phyloP scores from a whole-genome alignment of 2,113 vertebrate genomes.

The Pteropus alecto region DNA sequence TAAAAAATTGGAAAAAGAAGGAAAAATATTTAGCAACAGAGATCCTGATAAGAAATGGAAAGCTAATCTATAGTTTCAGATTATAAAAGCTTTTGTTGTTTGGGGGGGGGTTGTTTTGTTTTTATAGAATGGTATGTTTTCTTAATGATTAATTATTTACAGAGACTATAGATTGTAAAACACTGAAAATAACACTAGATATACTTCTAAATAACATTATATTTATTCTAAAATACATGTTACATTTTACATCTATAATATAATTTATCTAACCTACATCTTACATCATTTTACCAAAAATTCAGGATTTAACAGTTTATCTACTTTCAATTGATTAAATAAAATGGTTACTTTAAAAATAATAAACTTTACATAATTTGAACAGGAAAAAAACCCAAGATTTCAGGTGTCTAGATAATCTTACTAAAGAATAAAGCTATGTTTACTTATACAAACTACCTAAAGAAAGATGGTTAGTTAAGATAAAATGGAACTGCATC shows the following conservation, averaged over 20 bases:
- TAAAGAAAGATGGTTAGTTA: neutral
- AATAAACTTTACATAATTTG: conserved; percentile 1
- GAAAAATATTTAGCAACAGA: neutral
- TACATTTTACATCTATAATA: neutral
- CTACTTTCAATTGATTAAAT: neutral
- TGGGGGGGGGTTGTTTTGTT: neutral
- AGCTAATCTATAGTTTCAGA: conserved; percentile 58
- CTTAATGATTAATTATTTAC: neutral
- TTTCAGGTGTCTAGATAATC: neutral
- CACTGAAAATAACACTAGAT: conserved; percentile 28
- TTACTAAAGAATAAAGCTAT: neutral
- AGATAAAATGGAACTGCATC: neutral
- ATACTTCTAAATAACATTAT: neutral
- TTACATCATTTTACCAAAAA: conserved; percentile 48
- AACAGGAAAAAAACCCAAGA: neutral
- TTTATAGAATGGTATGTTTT: conserved; percentile 11
- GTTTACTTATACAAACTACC: neutral
- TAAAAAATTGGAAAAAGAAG: too few relatives aligned
- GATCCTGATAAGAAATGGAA: conserved; percentile 68
- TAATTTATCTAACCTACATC: neutral
- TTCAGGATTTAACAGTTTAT: conserved; percentile 27
- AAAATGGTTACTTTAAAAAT: conserved; percentile 48
- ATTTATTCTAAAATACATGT: conserved; percentile 8
- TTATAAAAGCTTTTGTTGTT: neutral
- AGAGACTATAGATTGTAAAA: neutral